These are phyloP conservation scores for Plumapathes pennacea DNA, from an alignment of 92 coral and sea anemone genomes.

Conservation along the genomic window DNA sequence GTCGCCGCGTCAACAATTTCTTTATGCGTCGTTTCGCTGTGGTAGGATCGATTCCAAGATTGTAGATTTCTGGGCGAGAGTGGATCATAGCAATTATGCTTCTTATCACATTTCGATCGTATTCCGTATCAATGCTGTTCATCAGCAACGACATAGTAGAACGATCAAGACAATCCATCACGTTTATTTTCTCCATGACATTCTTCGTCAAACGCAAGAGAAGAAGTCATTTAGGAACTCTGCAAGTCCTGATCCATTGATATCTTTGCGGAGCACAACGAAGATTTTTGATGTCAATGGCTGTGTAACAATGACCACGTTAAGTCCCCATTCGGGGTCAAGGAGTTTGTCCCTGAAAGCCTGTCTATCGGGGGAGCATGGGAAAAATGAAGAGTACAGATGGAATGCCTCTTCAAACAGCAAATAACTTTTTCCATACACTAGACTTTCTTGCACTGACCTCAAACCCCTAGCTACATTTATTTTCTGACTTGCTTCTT, in stretches of 20 bases:
- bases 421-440: constrained; percentile 21
- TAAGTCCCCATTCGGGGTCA: constrained; percentile 12
- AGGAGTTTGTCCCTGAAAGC: constrained; percentile 29
- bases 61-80: constrained; percentile 20
- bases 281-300: constrained; percentile 1
- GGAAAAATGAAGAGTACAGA: constrained; percentile 16
- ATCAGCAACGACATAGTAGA: constrained; percentile 1
- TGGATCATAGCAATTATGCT: constrained; percentile 17
- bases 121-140: constrained; percentile 51
- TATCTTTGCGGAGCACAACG: constrained; percentile 2
- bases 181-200: not conserved
- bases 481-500: constrained; percentile 1
- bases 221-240: not conserved
- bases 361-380: constrained; percentile 8
- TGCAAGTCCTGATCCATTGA: not conserved
- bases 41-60: constrained; percentile 49
- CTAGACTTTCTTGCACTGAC: constrained; percentile 34
- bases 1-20: no score
- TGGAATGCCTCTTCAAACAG: constrained; percentile 24
- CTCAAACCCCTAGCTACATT: constrained; percentile 14
- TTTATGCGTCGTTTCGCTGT: constrained; percentile 36
- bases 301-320: constrained; percentile 1
- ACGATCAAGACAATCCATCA: not conserved
- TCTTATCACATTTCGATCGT: constrained; percentile 40
- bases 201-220: not conserved